Percentiles rank a stretch among this genome's conserved stretches.
Conservation (phyloP, 2,888 invertebrate species). For the Serripes groenlandicus region DNA sequence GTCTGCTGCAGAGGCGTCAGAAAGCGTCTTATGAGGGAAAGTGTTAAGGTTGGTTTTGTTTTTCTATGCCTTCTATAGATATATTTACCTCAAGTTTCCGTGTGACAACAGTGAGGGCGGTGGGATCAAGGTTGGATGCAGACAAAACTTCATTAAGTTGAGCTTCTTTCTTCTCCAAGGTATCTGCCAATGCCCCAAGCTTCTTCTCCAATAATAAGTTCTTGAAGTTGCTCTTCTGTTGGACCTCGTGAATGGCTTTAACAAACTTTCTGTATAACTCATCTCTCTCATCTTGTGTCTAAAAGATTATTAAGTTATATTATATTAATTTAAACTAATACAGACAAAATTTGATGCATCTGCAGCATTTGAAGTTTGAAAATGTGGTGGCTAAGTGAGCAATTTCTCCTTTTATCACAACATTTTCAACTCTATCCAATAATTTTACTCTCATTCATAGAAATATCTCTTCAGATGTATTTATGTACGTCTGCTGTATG, state of each 20-base stretch:
- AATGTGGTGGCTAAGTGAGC: no score
- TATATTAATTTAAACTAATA: neutral
- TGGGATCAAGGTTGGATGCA: constrained; percentile 89
- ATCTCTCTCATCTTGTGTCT: constrained; percentile 91
- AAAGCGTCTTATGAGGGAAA: no score
- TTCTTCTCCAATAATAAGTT: constrained; percentile 93
- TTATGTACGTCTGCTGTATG: no score
- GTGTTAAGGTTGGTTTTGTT: no score
- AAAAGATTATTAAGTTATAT: no score
- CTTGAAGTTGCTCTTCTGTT: constrained; percentile 94
- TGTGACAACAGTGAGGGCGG: constrained; percentile 88
- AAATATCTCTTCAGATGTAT: no score
- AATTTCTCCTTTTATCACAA: no score
- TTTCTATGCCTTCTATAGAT: no score
- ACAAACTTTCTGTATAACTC: constrained; percentile 93
- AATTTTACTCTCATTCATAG: no score
- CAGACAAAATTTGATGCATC: neutral
- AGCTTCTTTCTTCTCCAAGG: constrained; percentile 91
- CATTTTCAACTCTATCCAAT: no score
- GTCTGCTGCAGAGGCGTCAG: no score
- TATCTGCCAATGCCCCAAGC: constrained; percentile 89
- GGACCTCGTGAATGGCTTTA: constrained; percentile 94
- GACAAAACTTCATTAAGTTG: constrained; percentile 90
- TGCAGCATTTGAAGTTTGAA: neutral
- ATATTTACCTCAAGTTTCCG: constrained; percentile 89